Base-by-base conservation (phyloP, 30 jellyfish, hydroid and myxozoan species). In the Turritopsis rubra region DNA sequence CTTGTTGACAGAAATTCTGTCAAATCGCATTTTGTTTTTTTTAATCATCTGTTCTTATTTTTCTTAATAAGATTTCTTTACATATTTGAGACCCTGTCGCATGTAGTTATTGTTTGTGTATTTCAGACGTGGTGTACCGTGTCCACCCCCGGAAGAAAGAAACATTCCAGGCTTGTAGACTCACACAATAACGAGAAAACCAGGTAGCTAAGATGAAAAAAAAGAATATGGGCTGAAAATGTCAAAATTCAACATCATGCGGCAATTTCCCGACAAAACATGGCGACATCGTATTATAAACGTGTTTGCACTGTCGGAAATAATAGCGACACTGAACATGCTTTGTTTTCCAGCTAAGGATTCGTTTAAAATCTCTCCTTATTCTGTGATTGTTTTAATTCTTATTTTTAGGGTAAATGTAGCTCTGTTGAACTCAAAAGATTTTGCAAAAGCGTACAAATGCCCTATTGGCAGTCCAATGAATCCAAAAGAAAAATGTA, bases 121-220 rank as follows among this genome's bases (percentile, higher is more conserved):
- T 68, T 70, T 25, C 29, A 88, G 96, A 83, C 84, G n/a, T 88
- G 96, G 96, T 88, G 96, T 65, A 65, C 96, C 1, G 89, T 89
- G 21, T 60, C 86, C 0, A 88, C 96, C 7, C 83, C 88, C n/a
- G 75, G 75, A 41, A 83, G 81, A 52, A 60, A 53, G 17, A 85
- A 88, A 60, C 88, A 88, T 13, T 79, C 88, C 1, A 26, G 31
- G 0, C 17, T 83, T 18, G 66, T 79, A 20, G 91, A 84, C 41
- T 66, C 86, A 19, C 96, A 88, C 74, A 88, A 91, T 60, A 89
- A 80, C 1, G 96, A 88, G 20, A 85, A 80, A 24, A 78, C 84
- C 0, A 79, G 96, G 96, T 88, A n/a, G n/a, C n/a, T n/a, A n/a
- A n/a, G n/a, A n/a, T n/a, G n/a, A n/a, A n/a, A n/a, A n/a, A n/a